Conservation (phyloP, 2,888 invertebrate species). For the Hemaris fuciformis region DNA sequence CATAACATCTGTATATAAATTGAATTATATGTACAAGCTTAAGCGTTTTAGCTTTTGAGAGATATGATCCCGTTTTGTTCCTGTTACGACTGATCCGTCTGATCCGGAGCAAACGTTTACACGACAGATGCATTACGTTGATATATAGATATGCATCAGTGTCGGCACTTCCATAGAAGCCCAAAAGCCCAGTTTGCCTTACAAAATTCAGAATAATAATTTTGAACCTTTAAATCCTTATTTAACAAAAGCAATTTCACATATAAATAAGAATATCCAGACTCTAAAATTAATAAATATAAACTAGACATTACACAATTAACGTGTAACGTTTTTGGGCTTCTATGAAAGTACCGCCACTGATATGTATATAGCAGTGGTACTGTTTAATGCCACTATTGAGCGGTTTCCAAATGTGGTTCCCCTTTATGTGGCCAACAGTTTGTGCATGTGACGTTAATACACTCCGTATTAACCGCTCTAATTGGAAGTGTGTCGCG, state of each 20-base stretch:
- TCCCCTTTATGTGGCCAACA: neutral
- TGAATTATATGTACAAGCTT: conserved; percentile 11
- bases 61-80: conserved; percentile 11
- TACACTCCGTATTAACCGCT: neutral
- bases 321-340: too few relatives aligned
- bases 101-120: conserved; percentile 19
- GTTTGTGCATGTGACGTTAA: neutral
- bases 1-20: conserved; percentile 14
- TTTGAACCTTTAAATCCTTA: too few relatives aligned
- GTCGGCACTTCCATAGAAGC: too few relatives aligned
- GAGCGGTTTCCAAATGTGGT: neutral
- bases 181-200: too few relatives aligned
- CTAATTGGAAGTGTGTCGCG: neutral
- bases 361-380: too few relatives aligned
- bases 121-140: conserved; percentile 1
- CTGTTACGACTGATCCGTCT: conserved; percentile 4
- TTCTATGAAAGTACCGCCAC: too few relatives aligned
- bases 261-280: too few relatives aligned
- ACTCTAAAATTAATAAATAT: too few relatives aligned
- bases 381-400: neutral
- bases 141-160: neutral
- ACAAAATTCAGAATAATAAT: too few relatives aligned
- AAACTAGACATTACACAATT: too few relatives aligned
- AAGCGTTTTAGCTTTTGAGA: conserved; percentile 11
- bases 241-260: too few relatives aligned